These are phyloP conservation scores for Microctonus brassicae DNA, from an alignment of 2,888 invertebrate genomes.

Conservation along the genomic window DNA sequence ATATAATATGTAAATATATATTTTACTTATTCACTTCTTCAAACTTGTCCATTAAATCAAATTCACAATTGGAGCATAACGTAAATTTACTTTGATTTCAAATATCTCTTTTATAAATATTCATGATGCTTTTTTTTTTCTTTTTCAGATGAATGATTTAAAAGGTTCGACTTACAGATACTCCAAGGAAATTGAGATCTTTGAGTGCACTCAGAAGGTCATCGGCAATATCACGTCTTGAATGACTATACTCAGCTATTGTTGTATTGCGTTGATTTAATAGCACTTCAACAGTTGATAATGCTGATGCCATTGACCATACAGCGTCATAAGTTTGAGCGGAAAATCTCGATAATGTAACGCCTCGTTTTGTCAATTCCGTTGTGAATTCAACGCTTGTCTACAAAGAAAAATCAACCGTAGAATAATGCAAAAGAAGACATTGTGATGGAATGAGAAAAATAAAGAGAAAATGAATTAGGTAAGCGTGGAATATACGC, in stretches of 20 bases:
- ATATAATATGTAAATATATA: conserved; percentile 55
- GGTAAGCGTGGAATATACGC: background rate
- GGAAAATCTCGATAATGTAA: conserved; percentile 77
- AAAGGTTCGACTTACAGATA: conserved; percentile 80
- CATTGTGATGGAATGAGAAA: background rate
- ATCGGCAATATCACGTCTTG: conserved; percentile 79
- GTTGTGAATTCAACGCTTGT: conserved; percentile 76
- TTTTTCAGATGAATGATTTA: background rate
- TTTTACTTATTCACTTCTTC: conserved; percentile 15
- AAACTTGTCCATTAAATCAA: background rate
- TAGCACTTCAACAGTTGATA: conserved; percentile 76
- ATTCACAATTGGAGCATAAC: background rate
- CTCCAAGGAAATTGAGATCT: conserved; percentile 83
- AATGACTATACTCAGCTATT: conserved; percentile 80
- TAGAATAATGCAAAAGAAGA: background rate
- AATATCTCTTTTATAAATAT: background rate
- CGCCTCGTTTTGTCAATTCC: conserved; percentile 73
- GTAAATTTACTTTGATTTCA: background rate
- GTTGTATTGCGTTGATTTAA: conserved; percentile 70
- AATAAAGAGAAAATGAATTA: background rate
- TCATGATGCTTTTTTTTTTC: background rate
- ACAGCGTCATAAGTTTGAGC: conserved; percentile 91
- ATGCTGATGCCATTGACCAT: conserved; percentile 88
- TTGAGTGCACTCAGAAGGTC: conserved; percentile 81
- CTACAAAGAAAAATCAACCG: conserved; percentile 66